Conservation (phyloP, 2,113 vertebrate species). For the Gasterosteus aculeatus region DNA sequence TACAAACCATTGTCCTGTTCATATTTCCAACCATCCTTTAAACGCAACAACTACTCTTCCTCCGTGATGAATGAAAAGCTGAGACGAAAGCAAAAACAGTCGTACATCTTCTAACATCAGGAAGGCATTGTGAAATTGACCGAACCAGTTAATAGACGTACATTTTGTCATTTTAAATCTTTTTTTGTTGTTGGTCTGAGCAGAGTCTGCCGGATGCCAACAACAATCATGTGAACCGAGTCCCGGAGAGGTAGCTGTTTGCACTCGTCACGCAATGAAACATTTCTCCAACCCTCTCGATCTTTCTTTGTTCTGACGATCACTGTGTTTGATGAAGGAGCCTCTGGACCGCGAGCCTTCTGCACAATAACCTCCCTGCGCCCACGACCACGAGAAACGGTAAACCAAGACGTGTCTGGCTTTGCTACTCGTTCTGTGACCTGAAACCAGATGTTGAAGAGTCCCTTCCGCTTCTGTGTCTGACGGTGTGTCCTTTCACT, state of each 20-base stretch:
- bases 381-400: constrained; percentile 8
- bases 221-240: constrained; percentile 27
- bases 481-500: not conserved
- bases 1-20: not conserved
- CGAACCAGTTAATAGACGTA: not conserved
- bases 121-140: not conserved
- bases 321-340: constrained; percentile 25
- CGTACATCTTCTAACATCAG: not conserved
- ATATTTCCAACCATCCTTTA: not conserved
- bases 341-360: constrained; percentile 3
- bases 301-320: not conserved
- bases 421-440: too few species aligned
- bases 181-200: constrained; percentile 9
- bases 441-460: not conserved
- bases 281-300: not conserved
- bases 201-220: constrained; percentile 52
- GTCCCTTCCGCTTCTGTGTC: not conserved
- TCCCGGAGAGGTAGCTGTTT: constrained; percentile 50
- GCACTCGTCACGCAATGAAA: not conserved
- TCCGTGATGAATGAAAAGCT: not conserved
- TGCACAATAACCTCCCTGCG: constrained; percentile 1
- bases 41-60: too few species aligned
- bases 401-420: not conserved
- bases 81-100: not conserved
- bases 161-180: not conserved